A percentile compares a stretch with the other conserved stretches of the same genome.
Conservation (phyloP, 2,888 invertebrate species). For the Thumatha senex region DNA sequence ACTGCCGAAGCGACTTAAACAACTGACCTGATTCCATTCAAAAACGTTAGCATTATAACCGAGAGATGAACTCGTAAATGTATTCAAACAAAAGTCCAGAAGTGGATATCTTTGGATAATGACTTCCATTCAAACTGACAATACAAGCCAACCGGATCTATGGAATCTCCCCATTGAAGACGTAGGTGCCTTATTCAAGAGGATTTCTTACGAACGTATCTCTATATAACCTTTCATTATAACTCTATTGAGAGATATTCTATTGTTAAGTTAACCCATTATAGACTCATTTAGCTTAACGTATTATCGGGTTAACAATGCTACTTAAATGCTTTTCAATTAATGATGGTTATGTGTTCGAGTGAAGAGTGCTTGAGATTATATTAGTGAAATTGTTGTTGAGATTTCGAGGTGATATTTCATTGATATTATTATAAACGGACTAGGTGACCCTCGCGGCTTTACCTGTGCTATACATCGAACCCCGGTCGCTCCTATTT, state of each 20-base stretch:
- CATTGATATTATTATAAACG: background rate
- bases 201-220: slow-evolving; percentile 60
- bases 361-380: too few relatives aligned
- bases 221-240: slow-evolving; percentile 76
- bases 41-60: slow-evolving; percentile 1
- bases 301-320: slow-evolving; percentile 48
- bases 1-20: background rate
- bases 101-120: slow-evolving; percentile 59
- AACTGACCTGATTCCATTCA: background rate
- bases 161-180: slow-evolving; percentile 65
- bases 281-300: slow-evolving; percentile 66
- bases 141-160: slow-evolving; percentile 63
- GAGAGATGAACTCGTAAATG: slow-evolving; percentile 39
- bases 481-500: too few relatives aligned
- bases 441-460: too few relatives aligned
- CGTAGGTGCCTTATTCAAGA: slow-evolving; percentile 67
- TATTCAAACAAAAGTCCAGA: slow-evolving; percentile 49
- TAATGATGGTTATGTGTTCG: slow-evolving; percentile 24
- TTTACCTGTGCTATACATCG: too few relatives aligned
- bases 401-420: background rate
- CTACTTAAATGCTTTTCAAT: slow-evolving; percentile 46
- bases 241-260: slow-evolving; percentile 67
- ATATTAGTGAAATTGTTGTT: background rate
- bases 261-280: slow-evolving; percentile 63
- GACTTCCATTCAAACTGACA: slow-evolving; percentile 68